These are phyloP conservation scores for Syngnathus typhle DNA, from an alignment of 2,113 vertebrate genomes.

Conservation along the genomic window DNA sequence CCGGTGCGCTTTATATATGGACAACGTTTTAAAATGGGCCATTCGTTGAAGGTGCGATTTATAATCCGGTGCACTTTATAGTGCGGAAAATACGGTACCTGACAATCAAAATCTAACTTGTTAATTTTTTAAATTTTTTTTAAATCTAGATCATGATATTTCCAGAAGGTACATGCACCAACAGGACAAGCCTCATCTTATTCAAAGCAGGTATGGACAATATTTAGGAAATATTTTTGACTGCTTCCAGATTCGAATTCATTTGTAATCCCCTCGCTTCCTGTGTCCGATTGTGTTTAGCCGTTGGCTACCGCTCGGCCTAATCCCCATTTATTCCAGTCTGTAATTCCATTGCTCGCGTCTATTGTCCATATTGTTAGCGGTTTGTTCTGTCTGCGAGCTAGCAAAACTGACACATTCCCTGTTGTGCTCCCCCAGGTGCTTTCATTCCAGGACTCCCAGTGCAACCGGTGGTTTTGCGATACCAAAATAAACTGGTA, in stretches of 20 bases:
- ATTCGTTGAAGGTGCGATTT: no score
- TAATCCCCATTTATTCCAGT: conserved; percentile 60
- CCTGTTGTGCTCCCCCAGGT: conserved; percentile 64
- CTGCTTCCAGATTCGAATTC: neutral
- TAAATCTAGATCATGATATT: conserved; percentile 90
- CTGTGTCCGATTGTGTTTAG: neutral
- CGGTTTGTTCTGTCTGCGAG: conserved; percentile 24
- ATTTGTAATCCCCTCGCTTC: conserved; percentile 5
- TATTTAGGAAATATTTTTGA: no score
- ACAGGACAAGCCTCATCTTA: conserved; percentile 88
- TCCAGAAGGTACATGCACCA: conserved; percentile 92
- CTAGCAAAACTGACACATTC: neutral
- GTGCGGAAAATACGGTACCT: no score
- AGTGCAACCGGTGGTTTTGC: conserved; percentile 88
- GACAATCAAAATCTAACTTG: neutral
- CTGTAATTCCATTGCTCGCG: conserved; percentile 28
- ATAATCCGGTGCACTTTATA: no score
- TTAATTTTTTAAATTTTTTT: conserved; percentile 6
- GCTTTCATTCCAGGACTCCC: conserved; percentile 92
- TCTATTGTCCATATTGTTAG: conserved; percentile 17
- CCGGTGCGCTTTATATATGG: no score
- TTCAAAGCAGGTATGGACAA: conserved; percentile 86
- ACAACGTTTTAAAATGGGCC: no score
- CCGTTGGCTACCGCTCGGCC: conserved; percentile 38
- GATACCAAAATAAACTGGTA: conserved; percentile 89